Evolutionary conservation across 2,888 invertebrate species (phyloP), one percentile per base, ranked within the genome.

Genomic region (Patella ulyssiponensis): DNA sequence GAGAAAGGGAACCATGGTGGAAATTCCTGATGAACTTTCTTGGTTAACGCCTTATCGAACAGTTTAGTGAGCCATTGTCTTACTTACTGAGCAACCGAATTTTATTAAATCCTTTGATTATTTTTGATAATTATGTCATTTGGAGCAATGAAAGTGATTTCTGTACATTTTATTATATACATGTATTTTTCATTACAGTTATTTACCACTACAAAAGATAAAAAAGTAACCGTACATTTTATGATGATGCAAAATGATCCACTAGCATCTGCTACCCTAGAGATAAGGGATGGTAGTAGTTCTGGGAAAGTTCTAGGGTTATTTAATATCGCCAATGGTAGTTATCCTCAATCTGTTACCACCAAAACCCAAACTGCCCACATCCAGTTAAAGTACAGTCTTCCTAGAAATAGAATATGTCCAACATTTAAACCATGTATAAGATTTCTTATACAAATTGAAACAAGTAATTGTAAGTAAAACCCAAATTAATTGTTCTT

Each of bases 171-270:
- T 44, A 44, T 44, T 9, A 44, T 44, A 44, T 44, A 44, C 44
- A 9, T 44, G 44, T 44, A 44, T 44, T 44, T 9, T 44, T 44
- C 9, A 1, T 44, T 44, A 44, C 44, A 44, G 44, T 44, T 44
- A 9, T 44, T 44, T 44, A 44, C 44, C 44, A 44, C 44, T 9
- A 44, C 44, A 44, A 44, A 44, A 44, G 44, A 44, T 44, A 96
- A 96, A 87, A 95, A 96, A 3, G 91, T 98, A 54, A 98, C 98
- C 0, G 92, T 98, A 70, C 96, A 96, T 88, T 96, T 98, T 88
- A 93, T 97, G 75, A 94, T 96, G 91, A 94, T 97, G 89, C 93
- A 95, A 79, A 95, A 96, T 17, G 92, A 92, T 75, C 86, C 88
- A 4, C 83, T 84, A 20, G 95, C 95, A 86, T 95, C 96, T 86